Percentiles rank a stretch among this genome's conserved stretches.
Conservation (phyloP, 37 sponge, comb jelly and placozoan species). For the Cliona cf. orientalis region DNA sequence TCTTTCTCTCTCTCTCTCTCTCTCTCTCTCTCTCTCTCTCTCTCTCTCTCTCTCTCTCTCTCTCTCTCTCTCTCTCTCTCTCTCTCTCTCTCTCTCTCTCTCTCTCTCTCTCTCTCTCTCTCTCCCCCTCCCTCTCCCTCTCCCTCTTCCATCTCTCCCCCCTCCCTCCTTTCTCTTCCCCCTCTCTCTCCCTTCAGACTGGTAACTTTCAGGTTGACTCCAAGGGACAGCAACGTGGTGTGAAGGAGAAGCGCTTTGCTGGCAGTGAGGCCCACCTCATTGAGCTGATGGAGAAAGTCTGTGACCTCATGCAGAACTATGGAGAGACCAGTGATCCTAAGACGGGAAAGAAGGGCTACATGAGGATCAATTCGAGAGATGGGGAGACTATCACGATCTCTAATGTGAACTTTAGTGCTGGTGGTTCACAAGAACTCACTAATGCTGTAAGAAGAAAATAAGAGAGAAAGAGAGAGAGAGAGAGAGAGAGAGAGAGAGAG, state of each 20-base stretch:
- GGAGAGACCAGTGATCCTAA: slow-evolving; percentile 61
- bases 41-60: slow-evolving; percentile 40
- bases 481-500: no score
- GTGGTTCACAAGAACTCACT: slow-evolving; percentile 44
- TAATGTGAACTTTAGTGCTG: slow-evolving; percentile 67
- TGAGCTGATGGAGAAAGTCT: slow-evolving; percentile 68
- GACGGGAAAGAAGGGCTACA: slow-evolving; percentile 64
- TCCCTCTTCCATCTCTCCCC: background rate
- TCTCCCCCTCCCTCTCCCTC: slow-evolving; percentile 36
- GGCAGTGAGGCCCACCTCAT: slow-evolving; percentile 73
- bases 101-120: slow-evolving; percentile 25
- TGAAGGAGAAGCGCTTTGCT: slow-evolving; percentile 28
- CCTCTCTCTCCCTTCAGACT: slow-evolving; percentile 10
- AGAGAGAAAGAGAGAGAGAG: no score
- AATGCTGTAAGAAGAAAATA: slow-evolving; percentile 49
- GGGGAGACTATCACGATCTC: slow-evolving; percentile 72
- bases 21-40: slow-evolving; percentile 38
- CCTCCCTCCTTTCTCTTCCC: background rate
- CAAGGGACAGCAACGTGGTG: slow-evolving; percentile 41
- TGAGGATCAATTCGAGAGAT: slow-evolving; percentile 64
- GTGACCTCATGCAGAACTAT: slow-evolving; percentile 72
- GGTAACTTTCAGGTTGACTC: slow-evolving; percentile 70
- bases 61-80: slow-evolving; percentile 40
- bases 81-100: slow-evolving; percentile 32
- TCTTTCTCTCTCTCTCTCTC: slow-evolving; percentile 43